Evolutionary conservation across 2,797 vertebrate species (phyloP).

Genomic region (Cryptoblepharus egeriae): DNA sequence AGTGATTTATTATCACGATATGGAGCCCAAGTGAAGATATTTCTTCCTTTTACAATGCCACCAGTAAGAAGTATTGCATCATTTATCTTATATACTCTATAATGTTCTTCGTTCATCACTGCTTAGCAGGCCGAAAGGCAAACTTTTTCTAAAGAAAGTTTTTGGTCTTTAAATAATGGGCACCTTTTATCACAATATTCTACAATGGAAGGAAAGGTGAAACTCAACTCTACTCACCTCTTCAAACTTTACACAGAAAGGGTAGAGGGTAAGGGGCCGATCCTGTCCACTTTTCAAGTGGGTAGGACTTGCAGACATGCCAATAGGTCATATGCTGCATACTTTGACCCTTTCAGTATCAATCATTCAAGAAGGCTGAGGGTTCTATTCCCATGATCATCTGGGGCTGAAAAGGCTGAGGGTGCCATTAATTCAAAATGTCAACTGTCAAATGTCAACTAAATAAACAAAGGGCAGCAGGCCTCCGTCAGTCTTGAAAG

Average conservation of each 20-base stretch:
- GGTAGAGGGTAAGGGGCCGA: neutral
- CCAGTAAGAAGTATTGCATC: conserved; percentile 69
- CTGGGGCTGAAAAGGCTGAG: too few relatives aligned
- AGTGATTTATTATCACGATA: conserved; percentile 69
- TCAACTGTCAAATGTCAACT: too few relatives aligned
- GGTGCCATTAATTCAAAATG: too few relatives aligned
- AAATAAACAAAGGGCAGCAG: too few relatives aligned
- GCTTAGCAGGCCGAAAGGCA: conserved; percentile 51
- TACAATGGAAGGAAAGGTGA: neutral
- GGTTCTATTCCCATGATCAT: too few relatives aligned
- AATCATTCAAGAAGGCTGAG: too few relatives aligned
- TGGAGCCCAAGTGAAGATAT: conserved; percentile 63
- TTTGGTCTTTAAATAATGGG: conserved; percentile 49
- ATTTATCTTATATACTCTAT: conserved; percentile 67
- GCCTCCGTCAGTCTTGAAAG: too few relatives aligned
- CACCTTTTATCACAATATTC: conserved; percentile 35
- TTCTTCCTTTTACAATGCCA: conserved; percentile 66
- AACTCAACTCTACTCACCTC: neutral
- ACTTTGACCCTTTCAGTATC: too few relatives aligned
- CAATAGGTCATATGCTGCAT: too few relatives aligned
- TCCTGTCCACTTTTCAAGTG: too few relatives aligned
- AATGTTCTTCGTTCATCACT: conserved; percentile 60
- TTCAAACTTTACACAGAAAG: neutral
- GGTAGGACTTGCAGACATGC: too few relatives aligned
- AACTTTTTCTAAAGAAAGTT: conserved; percentile 60